Conservation (phyloP, 2,113 vertebrate genomes). For the Octodon degus region DNA sequence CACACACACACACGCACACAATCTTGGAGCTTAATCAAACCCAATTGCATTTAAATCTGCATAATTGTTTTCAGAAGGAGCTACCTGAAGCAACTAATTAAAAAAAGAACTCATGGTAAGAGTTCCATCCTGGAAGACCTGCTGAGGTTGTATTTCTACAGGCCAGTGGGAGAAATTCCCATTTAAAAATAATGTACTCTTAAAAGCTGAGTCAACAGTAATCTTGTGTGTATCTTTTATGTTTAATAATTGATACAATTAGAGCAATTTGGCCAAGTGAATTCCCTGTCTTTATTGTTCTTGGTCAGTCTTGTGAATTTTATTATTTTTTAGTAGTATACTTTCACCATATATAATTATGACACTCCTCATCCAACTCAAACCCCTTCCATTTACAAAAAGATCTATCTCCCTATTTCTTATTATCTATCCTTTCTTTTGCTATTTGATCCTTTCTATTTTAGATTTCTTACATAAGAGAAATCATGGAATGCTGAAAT, state of each 20-base stretch:
- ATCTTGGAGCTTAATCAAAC: background rate
- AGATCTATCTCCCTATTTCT: background rate
- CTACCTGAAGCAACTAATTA: background rate
- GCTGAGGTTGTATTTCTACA: background rate
- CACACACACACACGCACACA: background rate
- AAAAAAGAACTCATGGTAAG: background rate
- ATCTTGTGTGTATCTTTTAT: background rate
- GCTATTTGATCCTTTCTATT: background rate
- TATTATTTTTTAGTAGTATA: background rate
- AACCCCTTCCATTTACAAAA: background rate
- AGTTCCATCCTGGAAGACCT: background rate
- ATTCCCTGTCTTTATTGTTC: accelerated
- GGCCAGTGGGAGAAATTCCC: background rate
- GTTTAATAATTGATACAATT: no score
- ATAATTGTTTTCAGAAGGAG: background rate
- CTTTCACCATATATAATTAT: background rate
- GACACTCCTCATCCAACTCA: background rate
- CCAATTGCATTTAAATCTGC: background rate
- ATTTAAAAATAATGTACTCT: background rate
- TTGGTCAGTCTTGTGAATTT: background rate
- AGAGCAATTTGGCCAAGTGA: background rate
- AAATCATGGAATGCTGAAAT: background rate
- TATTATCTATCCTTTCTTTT: background rate
- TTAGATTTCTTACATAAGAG: background rate
- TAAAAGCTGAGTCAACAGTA: background rate